Evolutionary conservation across 2,888 invertebrate species (phyloP).

Genomic region (Carpatolechia fugitivella): DNA sequence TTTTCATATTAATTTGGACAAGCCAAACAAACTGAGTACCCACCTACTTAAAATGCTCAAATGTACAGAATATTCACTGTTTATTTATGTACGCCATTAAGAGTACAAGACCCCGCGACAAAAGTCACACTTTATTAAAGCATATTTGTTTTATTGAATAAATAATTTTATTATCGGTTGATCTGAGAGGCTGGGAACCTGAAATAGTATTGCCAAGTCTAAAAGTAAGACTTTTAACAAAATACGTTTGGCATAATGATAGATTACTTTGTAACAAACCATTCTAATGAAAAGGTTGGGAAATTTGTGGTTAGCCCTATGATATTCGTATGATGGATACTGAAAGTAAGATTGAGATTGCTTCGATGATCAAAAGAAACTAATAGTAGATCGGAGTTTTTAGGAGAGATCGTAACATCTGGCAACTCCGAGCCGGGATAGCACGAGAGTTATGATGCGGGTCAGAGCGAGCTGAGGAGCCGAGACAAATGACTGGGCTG

Average conservation of each 20-base stretch:
- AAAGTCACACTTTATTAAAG: slow-evolving; percentile 67
- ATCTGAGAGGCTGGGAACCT: not conserved
- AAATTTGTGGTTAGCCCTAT: too few relatives aligned
- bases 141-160: slow-evolving; percentile 70
- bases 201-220: not conserved
- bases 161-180: slow-evolving; percentile 58
- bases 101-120: slow-evolving; percentile 59
- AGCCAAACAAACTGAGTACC: not conserved
- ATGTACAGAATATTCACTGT: slow-evolving; percentile 12
- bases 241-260: too few relatives aligned
- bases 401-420: not conserved
- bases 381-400: not conserved
- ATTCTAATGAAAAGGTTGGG: too few relatives aligned
- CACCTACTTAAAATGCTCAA: not conserved
- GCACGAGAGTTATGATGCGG: slow-evolving; percentile 26
- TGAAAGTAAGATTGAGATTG: too few relatives aligned
- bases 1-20: not conserved
- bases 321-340: too few relatives aligned
- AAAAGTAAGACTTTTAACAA: not conserved
- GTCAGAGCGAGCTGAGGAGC: slow-evolving; percentile 16
- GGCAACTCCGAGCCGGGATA: not conserved
- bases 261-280: too few relatives aligned
- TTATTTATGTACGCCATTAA: slow-evolving; percentile 61
- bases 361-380: too few relatives aligned
- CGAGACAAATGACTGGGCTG: slow-evolving; percentile 44